These are phyloP conservation scores for Gnathonemus longibarbis DNA, from an alignment of 2,113 vertebrate genomes.

Conservation along the genomic window DNA sequence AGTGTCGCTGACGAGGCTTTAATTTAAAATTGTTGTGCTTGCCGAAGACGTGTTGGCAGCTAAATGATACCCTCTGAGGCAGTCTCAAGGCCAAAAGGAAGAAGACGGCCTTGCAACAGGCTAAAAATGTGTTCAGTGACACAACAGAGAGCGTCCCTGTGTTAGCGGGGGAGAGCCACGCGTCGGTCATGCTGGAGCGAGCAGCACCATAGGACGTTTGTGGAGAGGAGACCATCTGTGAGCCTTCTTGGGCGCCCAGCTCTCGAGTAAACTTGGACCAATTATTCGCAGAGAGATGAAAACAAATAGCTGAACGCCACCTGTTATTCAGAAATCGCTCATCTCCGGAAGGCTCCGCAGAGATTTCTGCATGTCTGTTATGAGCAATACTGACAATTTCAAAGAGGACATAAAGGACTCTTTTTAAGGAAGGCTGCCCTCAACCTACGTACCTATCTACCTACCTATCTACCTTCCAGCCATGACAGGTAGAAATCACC, in stretches of 20 bases:
- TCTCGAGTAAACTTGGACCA: constrained; percentile 37
- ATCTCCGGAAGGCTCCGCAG: constrained; percentile 3
- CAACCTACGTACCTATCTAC: neutral
- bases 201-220: constrained; percentile 56
- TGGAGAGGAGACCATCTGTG: constrained; percentile 46
- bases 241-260: constrained; percentile 14
- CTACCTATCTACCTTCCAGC: neutral
- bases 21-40: constrained; percentile 83
- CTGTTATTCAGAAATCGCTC: constrained; percentile 16
- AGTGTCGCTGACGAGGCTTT: constrained; percentile 84
- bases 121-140: constrained; percentile 56
- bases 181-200: constrained; percentile 22
- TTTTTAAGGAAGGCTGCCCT: neutral
- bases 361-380: neutral
- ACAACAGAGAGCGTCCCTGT: constrained; percentile 57
- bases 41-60: constrained; percentile 70
- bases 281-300: constrained; percentile 43
- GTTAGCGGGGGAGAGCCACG: constrained; percentile 29
- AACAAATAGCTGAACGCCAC: constrained; percentile 17
- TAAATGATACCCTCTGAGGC: constrained; percentile 70
- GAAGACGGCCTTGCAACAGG: constrained; percentile 45
- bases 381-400: neutral
- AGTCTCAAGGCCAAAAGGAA: constrained; percentile 57
- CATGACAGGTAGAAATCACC: constrained; percentile 22
- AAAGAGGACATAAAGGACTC: neutral